phyloP scores from a whole-genome alignment of 2,113 vertebrate species.

The Eolophus roseicapilla region DNA sequence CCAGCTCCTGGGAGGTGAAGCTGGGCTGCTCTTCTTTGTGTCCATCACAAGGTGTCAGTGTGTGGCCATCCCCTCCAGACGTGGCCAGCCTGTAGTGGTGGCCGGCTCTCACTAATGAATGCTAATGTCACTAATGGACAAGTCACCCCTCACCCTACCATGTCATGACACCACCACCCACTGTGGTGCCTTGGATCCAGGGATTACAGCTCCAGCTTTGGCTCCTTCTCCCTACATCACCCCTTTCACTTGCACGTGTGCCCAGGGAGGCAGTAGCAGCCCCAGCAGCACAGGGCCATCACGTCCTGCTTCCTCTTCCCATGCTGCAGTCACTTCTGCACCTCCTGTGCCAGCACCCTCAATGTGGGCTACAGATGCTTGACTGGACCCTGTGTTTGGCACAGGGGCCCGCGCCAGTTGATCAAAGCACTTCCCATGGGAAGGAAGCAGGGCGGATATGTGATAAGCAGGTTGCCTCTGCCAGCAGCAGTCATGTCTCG shows the following conservation, averaged over 20 bases:
- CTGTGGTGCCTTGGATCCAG: background rate
- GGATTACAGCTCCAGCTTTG: background rate
- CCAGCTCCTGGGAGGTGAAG: background rate
- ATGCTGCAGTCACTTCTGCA: accelerated
- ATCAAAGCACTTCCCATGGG: background rate
- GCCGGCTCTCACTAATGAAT: background rate
- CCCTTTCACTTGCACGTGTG: background rate
- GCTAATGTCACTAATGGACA: background rate
- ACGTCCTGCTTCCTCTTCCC: background rate
- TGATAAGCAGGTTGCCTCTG: background rate
- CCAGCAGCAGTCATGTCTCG: background rate
- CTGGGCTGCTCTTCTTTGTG: background rate
- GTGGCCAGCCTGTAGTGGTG: background rate
- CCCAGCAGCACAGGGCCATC: background rate
- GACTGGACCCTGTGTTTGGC: background rate
- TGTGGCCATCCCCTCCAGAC: background rate
- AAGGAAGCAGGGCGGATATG: slow-evolving; percentile 7
- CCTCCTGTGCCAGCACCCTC: background rate
- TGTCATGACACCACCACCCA: background rate
- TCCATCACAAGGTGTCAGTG: slow-evolving; percentile 59
- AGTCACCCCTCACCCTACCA: background rate
- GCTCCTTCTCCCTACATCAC: background rate
- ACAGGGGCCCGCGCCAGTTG: background rate
- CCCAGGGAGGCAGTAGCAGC: background rate
- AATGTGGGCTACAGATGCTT: background rate